Base-by-base conservation (phyloP, 2,888 invertebrate genomes). In the Harpagoxenus sublaevis region DNA sequence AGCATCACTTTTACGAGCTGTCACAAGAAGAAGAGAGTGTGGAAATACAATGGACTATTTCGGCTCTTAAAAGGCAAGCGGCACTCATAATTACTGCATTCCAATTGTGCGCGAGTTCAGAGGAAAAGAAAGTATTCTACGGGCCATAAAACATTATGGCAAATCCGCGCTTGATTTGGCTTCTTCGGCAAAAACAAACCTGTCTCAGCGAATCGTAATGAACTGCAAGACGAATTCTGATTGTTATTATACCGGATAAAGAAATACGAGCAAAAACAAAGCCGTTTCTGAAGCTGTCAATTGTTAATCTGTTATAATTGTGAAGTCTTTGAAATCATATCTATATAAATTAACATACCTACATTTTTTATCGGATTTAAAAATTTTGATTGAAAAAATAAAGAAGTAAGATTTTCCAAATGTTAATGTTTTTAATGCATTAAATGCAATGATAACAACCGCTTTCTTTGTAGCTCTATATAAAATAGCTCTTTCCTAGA, bases 81-180 rank as follows among this genome's bases (percentile, higher is more conserved):
- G 28, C 35, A 31, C 1, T 70, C 31, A 39, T 71, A 79, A 79
- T 79, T 79, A 71, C 57, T 23, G 45, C 28, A 39, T 23, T 79
- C 45, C 45, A 18, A 70, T 70, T 70, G 70, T 71, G 48, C 45
- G 35, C 60, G 60, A 51, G 39, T 79, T 60, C 48, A 9, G 23
- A 79, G 57, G 8, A 71, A 71, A 81, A 81, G 60, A 81, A 71
- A 81, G 45, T 68, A 68, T 55, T 57, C 28, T 42, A 39, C 60
- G 51, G 18, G 28, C 9, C 71, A 48, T 81, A 71, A 81, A 81
- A 81, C 39, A 39, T 39, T 51, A 60, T 18, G 45, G 39, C 57
- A 35, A 60, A 70, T 79, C 15, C 39, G 60, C 48, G 71, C 79
- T 60, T 18, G 28, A 81, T 62, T 81, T 62, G 23, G 18, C 15